phyloP scores from a whole-genome alignment of 1,140 invertebrate species.

The Drosophila sucinea region DNA sequence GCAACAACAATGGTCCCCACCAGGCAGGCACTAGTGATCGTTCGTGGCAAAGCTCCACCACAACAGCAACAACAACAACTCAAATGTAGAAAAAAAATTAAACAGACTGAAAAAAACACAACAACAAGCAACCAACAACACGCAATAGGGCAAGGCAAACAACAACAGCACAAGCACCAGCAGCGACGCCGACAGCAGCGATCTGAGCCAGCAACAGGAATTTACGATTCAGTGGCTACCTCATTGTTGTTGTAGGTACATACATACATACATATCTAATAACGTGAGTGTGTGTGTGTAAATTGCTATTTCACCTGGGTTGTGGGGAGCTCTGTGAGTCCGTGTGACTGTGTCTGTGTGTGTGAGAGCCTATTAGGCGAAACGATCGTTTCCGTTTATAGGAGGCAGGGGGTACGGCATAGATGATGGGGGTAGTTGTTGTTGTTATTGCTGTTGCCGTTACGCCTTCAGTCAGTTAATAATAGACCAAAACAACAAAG shows the following conservation, averaged over 20 bases:
- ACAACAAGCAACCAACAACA: conserved; percentile 70
- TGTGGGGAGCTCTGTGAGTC: conserved; percentile 38
- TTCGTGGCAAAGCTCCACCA: conserved; percentile 72
- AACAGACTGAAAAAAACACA: conserved; percentile 73
- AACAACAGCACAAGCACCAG: conserved; percentile 59
- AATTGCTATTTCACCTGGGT: conserved; percentile 60
- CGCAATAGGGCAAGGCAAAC: conserved; percentile 82
- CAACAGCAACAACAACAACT: conserved; percentile 60
- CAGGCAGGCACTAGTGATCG: conserved; percentile 32
- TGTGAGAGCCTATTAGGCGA: conserved; percentile 72
- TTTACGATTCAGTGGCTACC: conserved; percentile 79
- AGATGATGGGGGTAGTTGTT: conserved; percentile 31
- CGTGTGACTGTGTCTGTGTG: conserved; percentile 40
- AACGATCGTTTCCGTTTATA: conserved; percentile 69
- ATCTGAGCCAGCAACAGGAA: conserved; percentile 73
- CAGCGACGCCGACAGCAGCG: conserved; percentile 32
- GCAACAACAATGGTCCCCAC: conserved; percentile 52
- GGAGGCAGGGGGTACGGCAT: conserved; percentile 44
- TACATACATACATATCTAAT: conserved; percentile 25
- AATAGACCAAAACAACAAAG: conserved; percentile 55
- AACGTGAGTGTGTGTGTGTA: conserved; percentile 26
- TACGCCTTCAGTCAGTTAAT: conserved; percentile 63
- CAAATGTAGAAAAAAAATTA: conserved; percentile 72
- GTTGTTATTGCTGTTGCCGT: conserved; percentile 51
- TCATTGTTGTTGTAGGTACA: conserved; percentile 58